A percentile compares a stretch with the other conserved stretches of the same genome.
Conservation (phyloP, 1,140 invertebrate species). For the Drosophila sulfurigaster region DNA sequence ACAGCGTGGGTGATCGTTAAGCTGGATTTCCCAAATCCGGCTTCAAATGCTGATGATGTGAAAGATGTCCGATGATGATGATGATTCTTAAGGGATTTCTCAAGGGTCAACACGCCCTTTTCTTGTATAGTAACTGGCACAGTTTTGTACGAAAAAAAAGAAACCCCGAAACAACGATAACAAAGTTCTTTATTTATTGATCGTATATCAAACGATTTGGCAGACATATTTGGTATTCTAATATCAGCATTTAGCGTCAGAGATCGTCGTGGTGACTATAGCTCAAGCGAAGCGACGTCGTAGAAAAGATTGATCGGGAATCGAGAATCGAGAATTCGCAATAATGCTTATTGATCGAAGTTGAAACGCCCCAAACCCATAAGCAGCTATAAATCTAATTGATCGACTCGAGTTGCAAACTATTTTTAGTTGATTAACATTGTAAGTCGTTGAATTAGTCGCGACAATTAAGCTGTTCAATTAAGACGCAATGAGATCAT, state of each 20-base stretch:
- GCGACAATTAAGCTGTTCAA: conserved; percentile 21
- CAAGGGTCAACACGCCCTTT: conserved; percentile 39
- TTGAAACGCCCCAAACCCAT: conserved; percentile 6
- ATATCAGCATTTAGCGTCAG: conserved; percentile 66
- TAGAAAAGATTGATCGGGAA: conserved; percentile 20
- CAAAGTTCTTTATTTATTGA: conserved; percentile 1
- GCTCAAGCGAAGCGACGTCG: conserved; percentile 33
- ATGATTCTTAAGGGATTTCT: conserved; percentile 4
- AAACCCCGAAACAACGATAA: not conserved
- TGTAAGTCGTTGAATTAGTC: conserved; percentile 12
- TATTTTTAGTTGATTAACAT: conserved; percentile 28
- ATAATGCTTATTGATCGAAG: not conserved
- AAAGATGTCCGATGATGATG: conserved; percentile 19
- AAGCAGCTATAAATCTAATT: conserved; percentile 9
- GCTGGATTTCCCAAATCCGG: conserved; percentile 44
- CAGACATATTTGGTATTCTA: conserved; percentile 53
- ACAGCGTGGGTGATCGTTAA: conserved; percentile 32
- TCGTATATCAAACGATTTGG: conserved; percentile 4
- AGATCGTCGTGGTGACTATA: conserved; percentile 28
- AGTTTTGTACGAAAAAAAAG: conserved; percentile 12
- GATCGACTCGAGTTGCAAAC: not conserved
- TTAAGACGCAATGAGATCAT: conserved; percentile 35
- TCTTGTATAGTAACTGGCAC: conserved; percentile 41
- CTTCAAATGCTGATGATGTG: conserved; percentile 7
- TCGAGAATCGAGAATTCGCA: not conserved